phyloP scores from a whole-genome alignment of 1,140 invertebrate genomes.

The Bactericera cockerelli region DNA sequence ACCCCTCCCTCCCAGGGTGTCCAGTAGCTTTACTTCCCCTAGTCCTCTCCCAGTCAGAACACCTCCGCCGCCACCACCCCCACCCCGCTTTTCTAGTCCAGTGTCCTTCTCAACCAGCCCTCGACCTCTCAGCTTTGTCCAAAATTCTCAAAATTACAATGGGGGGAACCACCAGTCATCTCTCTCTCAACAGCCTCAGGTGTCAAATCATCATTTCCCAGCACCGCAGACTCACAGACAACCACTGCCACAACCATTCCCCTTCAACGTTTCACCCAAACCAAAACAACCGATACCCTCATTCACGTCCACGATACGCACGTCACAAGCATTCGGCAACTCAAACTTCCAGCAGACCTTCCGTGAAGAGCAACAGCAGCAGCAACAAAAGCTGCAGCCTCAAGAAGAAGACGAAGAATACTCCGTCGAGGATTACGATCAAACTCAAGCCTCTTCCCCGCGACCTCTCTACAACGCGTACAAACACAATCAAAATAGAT shows the following conservation, averaged over 20 bases:
- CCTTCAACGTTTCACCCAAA: conserved; percentile 13
- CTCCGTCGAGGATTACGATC: conserved; percentile 5
- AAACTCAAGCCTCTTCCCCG: conserved; percentile 4
- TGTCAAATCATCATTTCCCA: conserved; percentile 1
- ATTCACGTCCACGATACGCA: conserved; percentile 26
- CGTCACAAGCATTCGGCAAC: conserved; percentile 19
- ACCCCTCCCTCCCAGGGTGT: not conserved
- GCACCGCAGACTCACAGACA: not conserved
- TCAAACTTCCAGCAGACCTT: conserved; percentile 18
- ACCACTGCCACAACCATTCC: not conserved
- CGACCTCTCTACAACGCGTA: not conserved
- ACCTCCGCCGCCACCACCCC: not conserved
- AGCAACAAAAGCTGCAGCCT: conserved; percentile 32
- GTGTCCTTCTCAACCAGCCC: not conserved
- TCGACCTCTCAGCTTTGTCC: not conserved
- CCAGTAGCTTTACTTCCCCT: not conserved
- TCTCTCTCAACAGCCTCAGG: not conserved
- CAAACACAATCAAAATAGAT: conserved; percentile 10
- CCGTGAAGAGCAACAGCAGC: conserved; percentile 25
- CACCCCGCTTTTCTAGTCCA: not conserved
- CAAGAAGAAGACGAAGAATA: conserved; percentile 27
- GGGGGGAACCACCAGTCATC: not conserved
- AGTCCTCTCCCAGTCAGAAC: not conserved
- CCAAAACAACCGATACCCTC: conserved; percentile 28
- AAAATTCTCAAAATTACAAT: not conserved